phyloP scores from a whole-genome alignment of 2,113 vertebrate genomes.

The Hystrix cristata region DNA sequence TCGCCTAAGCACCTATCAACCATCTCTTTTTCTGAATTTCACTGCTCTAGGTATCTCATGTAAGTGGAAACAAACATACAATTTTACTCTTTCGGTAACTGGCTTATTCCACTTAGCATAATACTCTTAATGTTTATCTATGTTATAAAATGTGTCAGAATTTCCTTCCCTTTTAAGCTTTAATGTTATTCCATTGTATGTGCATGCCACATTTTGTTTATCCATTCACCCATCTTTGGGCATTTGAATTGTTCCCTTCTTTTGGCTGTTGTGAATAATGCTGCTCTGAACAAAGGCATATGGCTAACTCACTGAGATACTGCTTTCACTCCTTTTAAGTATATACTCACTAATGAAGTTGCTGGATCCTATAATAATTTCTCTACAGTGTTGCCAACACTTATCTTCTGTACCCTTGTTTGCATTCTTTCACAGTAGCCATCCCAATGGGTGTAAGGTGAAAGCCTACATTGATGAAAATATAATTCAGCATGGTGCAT shows the following conservation, averaged over 20 bases:
- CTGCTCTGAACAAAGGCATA: neutral
- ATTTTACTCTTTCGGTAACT: neutral
- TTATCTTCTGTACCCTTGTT: neutral
- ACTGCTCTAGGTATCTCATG: neutral
- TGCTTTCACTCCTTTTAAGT: neutral
- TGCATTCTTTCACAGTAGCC: neutral
- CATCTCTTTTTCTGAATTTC: neutral
- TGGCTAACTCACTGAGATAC: neutral
- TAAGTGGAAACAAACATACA: neutral
- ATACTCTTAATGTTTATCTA: neutral
- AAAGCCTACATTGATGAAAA: constrained; percentile 45
- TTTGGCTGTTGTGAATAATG: neutral
- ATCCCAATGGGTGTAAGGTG: neutral
- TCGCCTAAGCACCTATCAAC: neutral
- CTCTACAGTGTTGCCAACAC: neutral
- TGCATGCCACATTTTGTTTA: neutral
- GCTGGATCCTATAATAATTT: neutral
- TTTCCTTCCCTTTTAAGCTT: neutral
- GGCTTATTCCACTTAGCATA: neutral
- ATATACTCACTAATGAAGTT: neutral
- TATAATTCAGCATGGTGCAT: neutral
- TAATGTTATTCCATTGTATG: neutral
- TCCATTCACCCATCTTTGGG: neutral
- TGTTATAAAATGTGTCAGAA: neutral
- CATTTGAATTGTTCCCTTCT: neutral